A percentile compares a stretch with the other conserved stretches of the same genome.
phyloP scores from a whole-genome alignment of 2,797 vertebrate genomes.

The Lagothrix lagotricha region DNA sequence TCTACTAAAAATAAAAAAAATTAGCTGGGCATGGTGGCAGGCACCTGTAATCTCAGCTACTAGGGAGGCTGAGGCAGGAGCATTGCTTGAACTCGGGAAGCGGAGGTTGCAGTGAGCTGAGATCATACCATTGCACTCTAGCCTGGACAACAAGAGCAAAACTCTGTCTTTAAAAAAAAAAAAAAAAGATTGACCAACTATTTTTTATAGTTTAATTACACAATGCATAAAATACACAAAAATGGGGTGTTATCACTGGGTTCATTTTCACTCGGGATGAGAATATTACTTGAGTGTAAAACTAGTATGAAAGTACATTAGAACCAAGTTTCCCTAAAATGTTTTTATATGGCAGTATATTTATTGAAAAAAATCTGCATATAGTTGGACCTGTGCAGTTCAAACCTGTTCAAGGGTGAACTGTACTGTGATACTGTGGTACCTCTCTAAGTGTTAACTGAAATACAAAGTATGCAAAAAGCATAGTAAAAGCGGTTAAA shows the following conservation, averaged over 20 bases:
- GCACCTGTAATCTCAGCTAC: no score
- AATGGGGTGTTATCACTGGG: background rate
- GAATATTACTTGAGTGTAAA: background rate
- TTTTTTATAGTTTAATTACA: background rate
- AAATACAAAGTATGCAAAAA: constrained; percentile 15
- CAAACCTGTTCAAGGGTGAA: background rate
- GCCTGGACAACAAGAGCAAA: no score
- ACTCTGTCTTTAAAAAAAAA: no score
- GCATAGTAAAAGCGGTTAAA: constrained; percentile 4
- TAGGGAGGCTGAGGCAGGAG: no score
- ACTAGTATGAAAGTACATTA: background rate
- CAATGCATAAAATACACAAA: background rate
- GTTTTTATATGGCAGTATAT: background rate
- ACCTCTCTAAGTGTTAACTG: background rate
- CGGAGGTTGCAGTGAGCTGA: no score
- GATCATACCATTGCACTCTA: no score
- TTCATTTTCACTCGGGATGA: background rate
- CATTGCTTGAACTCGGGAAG: no score
- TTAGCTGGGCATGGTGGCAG: no score
- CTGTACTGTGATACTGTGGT: background rate
- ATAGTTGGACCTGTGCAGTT: background rate
- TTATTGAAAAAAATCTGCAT: background rate
- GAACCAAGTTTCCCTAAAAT: background rate
- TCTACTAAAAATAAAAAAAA: no score
- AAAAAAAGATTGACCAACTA: background rate